Conservation (phyloP, 2,888 invertebrate genomes). For the Argyra leucocephala region DNA sequence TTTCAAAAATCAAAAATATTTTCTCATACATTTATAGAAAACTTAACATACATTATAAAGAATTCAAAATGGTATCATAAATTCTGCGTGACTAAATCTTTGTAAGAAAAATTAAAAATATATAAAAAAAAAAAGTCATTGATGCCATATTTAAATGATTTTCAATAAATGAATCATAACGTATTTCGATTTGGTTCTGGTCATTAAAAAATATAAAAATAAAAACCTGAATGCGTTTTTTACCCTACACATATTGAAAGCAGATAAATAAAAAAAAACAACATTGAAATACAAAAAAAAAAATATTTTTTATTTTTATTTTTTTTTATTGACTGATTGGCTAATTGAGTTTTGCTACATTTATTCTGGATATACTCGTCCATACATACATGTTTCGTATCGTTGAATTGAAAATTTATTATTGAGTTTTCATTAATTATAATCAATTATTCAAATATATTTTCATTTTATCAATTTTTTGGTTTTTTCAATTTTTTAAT, state of each 20-base stretch:
- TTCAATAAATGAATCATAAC: neutral
- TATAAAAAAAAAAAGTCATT: neutral
- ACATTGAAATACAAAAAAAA: neutral
- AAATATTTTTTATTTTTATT: neutral
- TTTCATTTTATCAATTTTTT: neutral
- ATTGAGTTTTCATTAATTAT: constrained; percentile 3
- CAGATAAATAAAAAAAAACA: neutral
- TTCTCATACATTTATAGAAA: too few relatives aligned
- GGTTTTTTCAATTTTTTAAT: neutral
- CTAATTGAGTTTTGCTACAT: constrained; percentile 1
- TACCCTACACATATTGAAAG: neutral
- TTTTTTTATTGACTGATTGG: constrained; percentile 1
- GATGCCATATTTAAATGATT: neutral
- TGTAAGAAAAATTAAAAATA: too few relatives aligned
- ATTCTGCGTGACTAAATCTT: too few relatives aligned
- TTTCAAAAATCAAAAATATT: too few relatives aligned
- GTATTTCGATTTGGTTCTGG: neutral
- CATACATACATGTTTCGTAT: too few relatives aligned
- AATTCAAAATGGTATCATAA: too few relatives aligned
- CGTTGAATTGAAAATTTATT: neutral
- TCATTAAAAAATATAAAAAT: neutral
- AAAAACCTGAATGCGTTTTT: neutral
- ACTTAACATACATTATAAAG: too few relatives aligned
- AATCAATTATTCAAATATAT: constrained; percentile 3
- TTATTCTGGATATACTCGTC: neutral